These are phyloP conservation scores for Squalus acanthias DNA, from an alignment of 2,797 vertebrate species.

Conservation along the genomic window DNA sequence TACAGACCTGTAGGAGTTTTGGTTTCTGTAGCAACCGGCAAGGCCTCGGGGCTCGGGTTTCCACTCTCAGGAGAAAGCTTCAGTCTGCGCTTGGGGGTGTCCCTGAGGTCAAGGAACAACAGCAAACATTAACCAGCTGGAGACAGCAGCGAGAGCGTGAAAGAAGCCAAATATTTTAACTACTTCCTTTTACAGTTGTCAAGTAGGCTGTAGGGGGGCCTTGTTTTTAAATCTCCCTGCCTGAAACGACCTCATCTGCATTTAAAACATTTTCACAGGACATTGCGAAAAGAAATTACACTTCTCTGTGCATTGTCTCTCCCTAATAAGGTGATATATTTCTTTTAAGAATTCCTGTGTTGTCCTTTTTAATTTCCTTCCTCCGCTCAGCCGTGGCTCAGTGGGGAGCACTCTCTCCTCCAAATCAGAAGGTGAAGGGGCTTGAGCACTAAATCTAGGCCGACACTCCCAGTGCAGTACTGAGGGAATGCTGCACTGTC, in stretches of 20 bases:
- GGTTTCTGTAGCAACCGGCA: conserved; percentile 39
- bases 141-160: not conserved
- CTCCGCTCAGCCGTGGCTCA: not conserved
- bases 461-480: not conserved
- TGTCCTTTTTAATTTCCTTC: not conserved
- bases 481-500: not conserved
- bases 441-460: not conserved
- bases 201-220: not conserved
- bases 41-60: conserved; percentile 40
- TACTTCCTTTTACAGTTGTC: not conserved
- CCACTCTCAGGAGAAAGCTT: conserved; percentile 49
- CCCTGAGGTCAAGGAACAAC: conserved; percentile 36
- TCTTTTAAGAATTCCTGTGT: not conserved
- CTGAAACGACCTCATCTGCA: not conserved
- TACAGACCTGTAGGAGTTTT: conserved; percentile 50
- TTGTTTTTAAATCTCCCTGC: not conserved
- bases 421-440: not conserved
- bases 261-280: not conserved
- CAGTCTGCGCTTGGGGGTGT: conserved; percentile 47
- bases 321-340: not conserved
- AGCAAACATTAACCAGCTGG: not conserved
- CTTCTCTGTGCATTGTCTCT: not conserved
- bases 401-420: not conserved
- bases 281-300: not conserved
- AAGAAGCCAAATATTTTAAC: not conserved